A percentile compares a stretch with the other conserved stretches of the same genome.
Conservation (phyloP, 2,797 vertebrate genomes). For the Hybognathus amarus region DNA sequence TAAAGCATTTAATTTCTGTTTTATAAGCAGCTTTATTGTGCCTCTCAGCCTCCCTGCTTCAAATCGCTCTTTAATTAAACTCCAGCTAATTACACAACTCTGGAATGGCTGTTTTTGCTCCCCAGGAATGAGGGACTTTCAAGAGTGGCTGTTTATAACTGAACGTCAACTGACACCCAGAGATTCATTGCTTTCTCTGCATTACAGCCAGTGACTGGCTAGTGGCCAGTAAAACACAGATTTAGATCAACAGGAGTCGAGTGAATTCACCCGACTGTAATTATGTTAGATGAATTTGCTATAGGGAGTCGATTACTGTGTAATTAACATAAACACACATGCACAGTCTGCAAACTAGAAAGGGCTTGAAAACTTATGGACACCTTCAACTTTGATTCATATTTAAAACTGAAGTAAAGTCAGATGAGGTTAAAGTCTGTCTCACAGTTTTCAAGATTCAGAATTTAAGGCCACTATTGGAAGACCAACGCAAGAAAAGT, state of each 20-base stretch:
- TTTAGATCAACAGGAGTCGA: constrained; percentile 39
- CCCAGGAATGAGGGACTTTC: constrained; percentile 65
- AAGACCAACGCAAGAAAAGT: neutral
- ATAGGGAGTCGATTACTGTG: constrained; percentile 24
- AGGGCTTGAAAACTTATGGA: constrained; percentile 19
- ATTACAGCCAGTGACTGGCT: constrained; percentile 62
- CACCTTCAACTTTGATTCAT: neutral
- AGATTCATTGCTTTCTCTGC: constrained; percentile 59
- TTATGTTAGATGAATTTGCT: constrained; percentile 34
- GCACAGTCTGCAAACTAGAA: neutral
- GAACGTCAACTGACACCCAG: constrained; percentile 72
- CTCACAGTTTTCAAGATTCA: neutral
- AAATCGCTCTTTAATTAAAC: constrained; percentile 77
- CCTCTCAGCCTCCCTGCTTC: constrained; percentile 68
- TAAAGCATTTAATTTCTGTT: constrained; percentile 76
- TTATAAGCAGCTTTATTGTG: constrained; percentile 76
- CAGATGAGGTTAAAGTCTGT: constrained; percentile 25
- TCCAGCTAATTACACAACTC: constrained; percentile 74
- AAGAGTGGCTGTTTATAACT: constrained; percentile 66
- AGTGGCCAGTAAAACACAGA: constrained; percentile 49
- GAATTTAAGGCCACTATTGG: neutral
- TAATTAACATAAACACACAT: constrained; percentile 32
- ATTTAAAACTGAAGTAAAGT: neutral
- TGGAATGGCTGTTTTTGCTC: constrained; percentile 61
- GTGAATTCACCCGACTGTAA: constrained; percentile 45